phyloP scores from a whole-genome alignment of 1,140 invertebrate species.

The Conus ventricosus region DNA sequence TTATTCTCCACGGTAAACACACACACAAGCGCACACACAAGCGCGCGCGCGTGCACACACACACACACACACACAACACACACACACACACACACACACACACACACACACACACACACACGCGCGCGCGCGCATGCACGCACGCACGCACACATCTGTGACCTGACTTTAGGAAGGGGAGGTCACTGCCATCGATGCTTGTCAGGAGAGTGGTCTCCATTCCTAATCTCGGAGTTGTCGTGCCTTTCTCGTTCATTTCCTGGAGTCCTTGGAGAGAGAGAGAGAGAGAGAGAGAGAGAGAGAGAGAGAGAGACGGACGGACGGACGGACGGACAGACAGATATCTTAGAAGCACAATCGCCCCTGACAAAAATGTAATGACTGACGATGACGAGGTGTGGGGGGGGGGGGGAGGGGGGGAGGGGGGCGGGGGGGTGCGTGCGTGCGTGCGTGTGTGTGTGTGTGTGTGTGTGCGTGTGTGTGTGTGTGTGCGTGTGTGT shows the following conservation, averaged over 20 bases:
- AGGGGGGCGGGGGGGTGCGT: background rate
- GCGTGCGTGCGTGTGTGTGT: background rate
- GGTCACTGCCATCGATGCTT: no score
- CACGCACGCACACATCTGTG: background rate
- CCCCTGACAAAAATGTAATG: background rate
- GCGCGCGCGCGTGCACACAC: no score
- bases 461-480: background rate
- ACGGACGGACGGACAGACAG: background rate
- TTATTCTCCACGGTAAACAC: no score
- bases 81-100: background rate
- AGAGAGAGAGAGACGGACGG: background rate
- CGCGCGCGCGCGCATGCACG: background rate
- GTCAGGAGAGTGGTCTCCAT: no score
- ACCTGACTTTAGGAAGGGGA: no score
- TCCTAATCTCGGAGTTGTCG: no score
- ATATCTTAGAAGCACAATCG: no score
- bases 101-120: background rate
- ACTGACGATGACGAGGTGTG: background rate
- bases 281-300: background rate
- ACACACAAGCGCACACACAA: no score
- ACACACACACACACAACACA: no score
- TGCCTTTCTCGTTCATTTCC: no score
- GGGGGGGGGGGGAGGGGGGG: background rate
- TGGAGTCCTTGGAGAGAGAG: background rate
- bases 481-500: background rate